These are phyloP conservation scores for Graptemys geographica DNA, from an alignment of 2,797 vertebrate species.

Conservation along the genomic window DNA sequence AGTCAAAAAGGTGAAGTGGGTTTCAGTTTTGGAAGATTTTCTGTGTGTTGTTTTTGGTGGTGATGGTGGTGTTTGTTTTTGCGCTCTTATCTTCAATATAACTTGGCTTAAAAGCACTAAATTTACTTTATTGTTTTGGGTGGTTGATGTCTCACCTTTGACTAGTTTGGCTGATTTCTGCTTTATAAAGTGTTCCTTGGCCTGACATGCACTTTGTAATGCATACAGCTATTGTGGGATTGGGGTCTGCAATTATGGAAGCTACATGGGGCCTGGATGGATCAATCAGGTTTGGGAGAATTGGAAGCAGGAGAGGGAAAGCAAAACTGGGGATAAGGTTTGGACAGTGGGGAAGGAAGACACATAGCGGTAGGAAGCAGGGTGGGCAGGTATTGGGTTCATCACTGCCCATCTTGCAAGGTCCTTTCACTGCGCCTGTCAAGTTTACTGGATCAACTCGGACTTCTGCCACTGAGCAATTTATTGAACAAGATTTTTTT, in stretches of 20 bases:
- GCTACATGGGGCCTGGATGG: not conserved
- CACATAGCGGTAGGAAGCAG: not conserved
- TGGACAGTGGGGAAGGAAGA: not conserved
- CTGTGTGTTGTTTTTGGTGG: not conserved
- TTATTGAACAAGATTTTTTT: not conserved
- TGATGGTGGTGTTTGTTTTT: not conserved
- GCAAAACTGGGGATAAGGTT: rapidly evolving
- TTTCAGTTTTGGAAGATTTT: not conserved
- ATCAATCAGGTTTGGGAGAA: rapidly evolving
- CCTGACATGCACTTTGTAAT: not conserved
- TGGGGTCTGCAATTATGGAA: not conserved
- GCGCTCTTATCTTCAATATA: not conserved
- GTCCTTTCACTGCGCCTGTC: not conserved
- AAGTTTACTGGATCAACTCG: not conserved
- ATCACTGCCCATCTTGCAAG: not conserved
- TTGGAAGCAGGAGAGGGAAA: not conserved
- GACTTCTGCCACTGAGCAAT: not conserved
- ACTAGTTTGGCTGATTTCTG: not conserved
- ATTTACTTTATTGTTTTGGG: not conserved
- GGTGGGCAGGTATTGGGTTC: rapidly evolving
- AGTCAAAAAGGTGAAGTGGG: not conserved
- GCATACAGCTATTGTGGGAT: not conserved
- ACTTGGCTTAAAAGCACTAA: not conserved
- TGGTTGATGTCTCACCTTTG: not conserved
- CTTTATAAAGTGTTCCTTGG: not conserved